phyloP scores from a whole-genome alignment of 2,888 invertebrate species.

The Pecten maximus region DNA sequence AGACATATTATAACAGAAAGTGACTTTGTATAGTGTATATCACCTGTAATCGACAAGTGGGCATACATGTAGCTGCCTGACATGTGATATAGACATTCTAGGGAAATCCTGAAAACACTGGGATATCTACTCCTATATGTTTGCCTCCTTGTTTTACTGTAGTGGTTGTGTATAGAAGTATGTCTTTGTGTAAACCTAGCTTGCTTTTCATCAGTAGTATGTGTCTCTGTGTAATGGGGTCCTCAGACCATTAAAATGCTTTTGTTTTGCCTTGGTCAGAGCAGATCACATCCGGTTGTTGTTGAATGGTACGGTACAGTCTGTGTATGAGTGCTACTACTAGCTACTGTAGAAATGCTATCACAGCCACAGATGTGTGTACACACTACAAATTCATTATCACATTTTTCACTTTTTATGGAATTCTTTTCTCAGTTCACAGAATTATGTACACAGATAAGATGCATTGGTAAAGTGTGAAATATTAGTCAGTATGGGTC shows the following conservation, averaged over 20 bases:
- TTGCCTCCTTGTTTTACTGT: neutral
- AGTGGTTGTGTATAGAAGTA: neutral
- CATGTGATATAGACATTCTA: neutral
- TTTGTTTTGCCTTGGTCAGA: constrained; percentile 15
- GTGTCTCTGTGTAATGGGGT: neutral
- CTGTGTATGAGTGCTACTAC: neutral
- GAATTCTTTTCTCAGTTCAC: neutral
- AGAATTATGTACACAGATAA: neutral
- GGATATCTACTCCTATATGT: neutral
- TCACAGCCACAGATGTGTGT: neutral
- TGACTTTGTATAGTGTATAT: neutral
- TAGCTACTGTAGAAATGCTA: neutral
- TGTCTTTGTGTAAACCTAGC: neutral
- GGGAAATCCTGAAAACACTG: neutral
- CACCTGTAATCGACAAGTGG: neutral
- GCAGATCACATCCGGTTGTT: constrained; percentile 2
- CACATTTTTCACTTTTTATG: neutral
- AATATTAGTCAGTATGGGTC: neutral
- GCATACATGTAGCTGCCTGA: neutral
- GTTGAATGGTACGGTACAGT: neutral
- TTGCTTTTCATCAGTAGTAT: neutral
- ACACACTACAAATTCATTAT: neutral
- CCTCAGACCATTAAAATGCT: neutral
- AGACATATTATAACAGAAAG: neutral
- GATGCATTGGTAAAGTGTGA: neutral